These are phyloP conservation scores for Drosophila mimica DNA, from an alignment of 2,888 invertebrate genomes.

Conservation along the genomic window DNA sequence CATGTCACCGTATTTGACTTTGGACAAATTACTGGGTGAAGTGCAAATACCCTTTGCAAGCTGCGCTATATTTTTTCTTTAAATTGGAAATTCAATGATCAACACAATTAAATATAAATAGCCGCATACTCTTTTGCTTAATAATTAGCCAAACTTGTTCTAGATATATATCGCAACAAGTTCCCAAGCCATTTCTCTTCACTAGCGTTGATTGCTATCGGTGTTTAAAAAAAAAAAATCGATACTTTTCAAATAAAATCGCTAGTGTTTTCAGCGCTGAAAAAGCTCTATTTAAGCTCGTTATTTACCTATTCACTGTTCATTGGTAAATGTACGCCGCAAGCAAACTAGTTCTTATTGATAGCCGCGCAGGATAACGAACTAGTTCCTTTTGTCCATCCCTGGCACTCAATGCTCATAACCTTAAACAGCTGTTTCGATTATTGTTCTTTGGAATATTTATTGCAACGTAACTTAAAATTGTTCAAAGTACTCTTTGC, in stretches of 20 bases:
- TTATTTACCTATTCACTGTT: neutral
- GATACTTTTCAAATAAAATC: conserved; percentile 5
- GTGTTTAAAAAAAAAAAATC: neutral
- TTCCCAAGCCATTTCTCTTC: neutral
- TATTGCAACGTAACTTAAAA: conserved; percentile 8
- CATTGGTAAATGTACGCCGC: neutral
- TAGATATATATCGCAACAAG: too few relatives aligned
- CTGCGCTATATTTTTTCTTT: neutral
- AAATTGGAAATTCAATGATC: neutral
- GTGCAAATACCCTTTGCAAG: conserved; percentile 7
- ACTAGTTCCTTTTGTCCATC: conserved; percentile 12
- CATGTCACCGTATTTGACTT: neutral
- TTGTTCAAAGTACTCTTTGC: conserved; percentile 1
- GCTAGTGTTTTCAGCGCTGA: neutral
- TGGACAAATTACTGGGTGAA: neutral
- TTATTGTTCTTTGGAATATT: conserved; percentile 23
- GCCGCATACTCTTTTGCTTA: neutral
- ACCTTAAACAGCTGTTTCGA: conserved; percentile 48
- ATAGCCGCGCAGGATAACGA: neutral
- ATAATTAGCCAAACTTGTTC: neutral
- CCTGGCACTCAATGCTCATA: conserved; percentile 19
- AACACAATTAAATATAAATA: neutral
- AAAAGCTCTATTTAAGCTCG: neutral
- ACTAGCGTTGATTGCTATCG: neutral
- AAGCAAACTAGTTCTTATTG: neutral